phyloP scores from a whole-genome alignment of 2,113 vertebrate genomes.

The Caranx ignobilis region DNA sequence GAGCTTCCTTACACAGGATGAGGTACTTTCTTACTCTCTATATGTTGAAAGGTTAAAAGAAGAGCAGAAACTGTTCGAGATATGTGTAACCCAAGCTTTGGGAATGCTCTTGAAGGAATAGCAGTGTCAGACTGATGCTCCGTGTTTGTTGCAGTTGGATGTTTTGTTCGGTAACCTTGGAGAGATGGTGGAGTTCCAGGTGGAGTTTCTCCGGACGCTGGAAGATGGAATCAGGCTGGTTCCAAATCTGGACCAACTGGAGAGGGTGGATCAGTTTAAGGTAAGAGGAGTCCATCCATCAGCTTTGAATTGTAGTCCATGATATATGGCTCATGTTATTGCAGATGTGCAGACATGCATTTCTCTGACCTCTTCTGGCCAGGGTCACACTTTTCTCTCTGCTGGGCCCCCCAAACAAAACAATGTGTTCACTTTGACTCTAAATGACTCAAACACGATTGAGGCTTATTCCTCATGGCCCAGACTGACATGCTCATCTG shows the following conservation, averaged over 20 bases:
- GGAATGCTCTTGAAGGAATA: background rate
- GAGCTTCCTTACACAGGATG: constrained; percentile 95
- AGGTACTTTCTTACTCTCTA: constrained; percentile 83
- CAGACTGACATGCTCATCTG: background rate
- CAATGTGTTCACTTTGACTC: background rate
- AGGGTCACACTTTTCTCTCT: background rate
- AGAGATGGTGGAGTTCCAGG: constrained; percentile 98
- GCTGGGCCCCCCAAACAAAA: background rate
- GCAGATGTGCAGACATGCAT: background rate
- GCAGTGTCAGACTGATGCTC: background rate
- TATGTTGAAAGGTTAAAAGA: background rate
- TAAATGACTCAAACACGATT: background rate
- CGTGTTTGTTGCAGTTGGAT: constrained; percentile 84
- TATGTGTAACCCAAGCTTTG: background rate
- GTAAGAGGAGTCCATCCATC: constrained; percentile 68
- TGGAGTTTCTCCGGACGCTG: constrained; percentile 95
- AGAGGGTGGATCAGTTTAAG: constrained; percentile 97
- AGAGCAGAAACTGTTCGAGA: background rate
- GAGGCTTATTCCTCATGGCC: background rate
- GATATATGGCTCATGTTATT: background rate
- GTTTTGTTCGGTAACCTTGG: constrained; percentile 95
- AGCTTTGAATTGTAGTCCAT: background rate
- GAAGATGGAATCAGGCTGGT: constrained; percentile 96
- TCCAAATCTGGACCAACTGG: constrained; percentile 92
- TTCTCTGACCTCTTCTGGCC: background rate